phyloP scores from a whole-genome alignment of 1,140 invertebrate genomes.

The Bombus pyrosoma region DNA sequence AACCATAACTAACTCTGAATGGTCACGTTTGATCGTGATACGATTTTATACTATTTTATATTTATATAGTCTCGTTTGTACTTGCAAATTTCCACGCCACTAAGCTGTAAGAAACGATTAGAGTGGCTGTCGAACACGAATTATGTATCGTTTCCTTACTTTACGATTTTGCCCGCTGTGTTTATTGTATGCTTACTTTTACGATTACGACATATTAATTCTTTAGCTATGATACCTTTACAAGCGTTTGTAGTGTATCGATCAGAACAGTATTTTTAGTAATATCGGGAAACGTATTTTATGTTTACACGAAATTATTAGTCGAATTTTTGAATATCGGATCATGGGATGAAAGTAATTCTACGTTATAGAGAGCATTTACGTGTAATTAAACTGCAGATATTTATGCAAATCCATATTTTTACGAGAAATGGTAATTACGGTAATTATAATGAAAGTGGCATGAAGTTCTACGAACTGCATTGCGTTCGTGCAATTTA shows the following conservation, averaged over 20 bases:
- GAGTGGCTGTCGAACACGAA: background rate
- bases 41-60: background rate
- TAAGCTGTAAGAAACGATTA: background rate
- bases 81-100: background rate
- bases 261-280: no score
- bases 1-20: slow-evolving; percentile 7
- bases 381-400: background rate
- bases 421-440: background rate
- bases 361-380: no score
- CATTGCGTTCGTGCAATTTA: no score
- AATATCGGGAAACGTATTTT: background rate
- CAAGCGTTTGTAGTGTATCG: no score
- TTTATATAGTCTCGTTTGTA: background rate
- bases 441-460: no score
- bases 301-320: background rate
- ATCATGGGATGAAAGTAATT: background rate
- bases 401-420: background rate
- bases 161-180: background rate
- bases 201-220: background rate
- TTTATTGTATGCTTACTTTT: background rate
- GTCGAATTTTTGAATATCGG: background rate
- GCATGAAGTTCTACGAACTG: no score
- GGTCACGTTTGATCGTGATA: background rate
- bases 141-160: background rate
- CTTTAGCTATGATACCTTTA: no score